Percentiles rank a stretch among this genome's conserved stretches.
phyloP scores from a whole-genome alignment of 2,113 vertebrate genomes.

The Todiramphus chloris region DNA sequence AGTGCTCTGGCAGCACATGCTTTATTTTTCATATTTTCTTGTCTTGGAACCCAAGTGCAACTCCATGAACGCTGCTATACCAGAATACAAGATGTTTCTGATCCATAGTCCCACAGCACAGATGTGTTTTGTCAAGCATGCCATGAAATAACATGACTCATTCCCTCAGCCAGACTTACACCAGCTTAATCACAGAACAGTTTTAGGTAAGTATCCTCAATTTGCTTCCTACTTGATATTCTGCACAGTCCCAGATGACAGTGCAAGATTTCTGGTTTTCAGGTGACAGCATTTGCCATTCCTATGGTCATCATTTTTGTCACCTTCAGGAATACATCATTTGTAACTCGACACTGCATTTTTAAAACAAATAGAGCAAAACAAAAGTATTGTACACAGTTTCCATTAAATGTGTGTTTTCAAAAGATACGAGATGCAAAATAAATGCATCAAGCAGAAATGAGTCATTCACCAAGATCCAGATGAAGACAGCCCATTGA shows the following conservation, averaged over 20 bases:
- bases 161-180: background rate
- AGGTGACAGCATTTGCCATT: background rate
- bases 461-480: background rate
- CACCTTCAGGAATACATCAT: background rate
- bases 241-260: background rate
- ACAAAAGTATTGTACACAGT: background rate
- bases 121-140: background rate
- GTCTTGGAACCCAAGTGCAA: background rate
- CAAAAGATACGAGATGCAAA: background rate
- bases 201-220: background rate
- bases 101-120: background rate
- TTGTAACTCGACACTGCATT: background rate
- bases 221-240: background rate
- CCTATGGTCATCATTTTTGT: background rate
- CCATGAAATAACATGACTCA: background rate
- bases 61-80: rapidly evolving
- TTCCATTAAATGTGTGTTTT: background rate
- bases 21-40: background rate
- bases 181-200: background rate
- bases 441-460: background rate
- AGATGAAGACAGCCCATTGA: background rate
- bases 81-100: background rate
- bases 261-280: background rate
- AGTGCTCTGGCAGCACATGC: background rate
- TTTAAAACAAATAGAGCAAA: background rate